Conservation (phyloP, 2,888 invertebrate genomes). For the Clanis bilineata region DNA sequence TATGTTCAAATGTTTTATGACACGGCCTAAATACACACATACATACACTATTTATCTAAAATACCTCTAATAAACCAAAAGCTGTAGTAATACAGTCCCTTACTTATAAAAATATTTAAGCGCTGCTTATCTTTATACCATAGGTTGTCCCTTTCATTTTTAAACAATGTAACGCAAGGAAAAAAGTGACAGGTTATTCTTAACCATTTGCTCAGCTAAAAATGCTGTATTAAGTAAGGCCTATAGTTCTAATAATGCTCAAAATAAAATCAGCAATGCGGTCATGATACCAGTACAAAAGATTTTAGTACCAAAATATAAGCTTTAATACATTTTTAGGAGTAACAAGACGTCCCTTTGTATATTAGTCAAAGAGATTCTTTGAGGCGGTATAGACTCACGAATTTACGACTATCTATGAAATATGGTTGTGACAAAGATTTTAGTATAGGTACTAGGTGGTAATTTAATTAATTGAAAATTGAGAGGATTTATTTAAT, state of each 20-base stretch:
- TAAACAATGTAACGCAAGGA: too few relatives aligned
- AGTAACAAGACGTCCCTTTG: neutral
- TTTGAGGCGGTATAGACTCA: conserved; percentile 13
- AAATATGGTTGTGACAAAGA: conserved; percentile 19
- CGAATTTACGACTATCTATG: conserved; percentile 6
- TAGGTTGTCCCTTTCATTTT: too few relatives aligned
- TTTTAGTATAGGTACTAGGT: neutral
- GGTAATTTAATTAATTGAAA: neutral
- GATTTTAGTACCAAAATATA: conserved; percentile 60
- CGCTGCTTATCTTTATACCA: too few relatives aligned
- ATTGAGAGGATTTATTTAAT: neutral
- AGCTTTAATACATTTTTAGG: conserved; percentile 58
- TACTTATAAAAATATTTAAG: too few relatives aligned
- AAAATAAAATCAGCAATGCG: neutral
- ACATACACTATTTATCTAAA: neutral
- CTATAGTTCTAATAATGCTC: neutral
- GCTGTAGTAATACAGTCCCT: too few relatives aligned
- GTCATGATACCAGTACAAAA: neutral
- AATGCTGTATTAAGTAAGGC: too few relatives aligned
- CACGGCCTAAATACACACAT: too few relatives aligned
- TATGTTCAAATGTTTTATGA: too few relatives aligned
- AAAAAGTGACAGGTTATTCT: too few relatives aligned
- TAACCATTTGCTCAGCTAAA: too few relatives aligned
- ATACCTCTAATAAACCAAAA: neutral
- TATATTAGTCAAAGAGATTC: conserved; percentile 15